These are phyloP conservation scores for Anagrus nilaparvatae DNA, from an alignment of 1,140 invertebrate genomes.

Conservation along the genomic window DNA sequence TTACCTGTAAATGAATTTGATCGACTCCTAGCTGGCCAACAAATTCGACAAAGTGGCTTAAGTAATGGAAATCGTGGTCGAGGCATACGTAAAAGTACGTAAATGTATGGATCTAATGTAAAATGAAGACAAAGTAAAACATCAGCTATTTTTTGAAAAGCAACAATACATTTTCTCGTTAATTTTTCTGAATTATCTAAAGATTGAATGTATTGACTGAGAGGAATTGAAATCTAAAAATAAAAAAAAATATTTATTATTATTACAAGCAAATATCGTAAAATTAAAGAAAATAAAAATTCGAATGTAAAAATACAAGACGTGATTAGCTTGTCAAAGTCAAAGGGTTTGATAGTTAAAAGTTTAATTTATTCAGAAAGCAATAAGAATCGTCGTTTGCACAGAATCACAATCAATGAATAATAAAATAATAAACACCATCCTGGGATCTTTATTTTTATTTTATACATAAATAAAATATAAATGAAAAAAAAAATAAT, in stretches of 20 bases:
- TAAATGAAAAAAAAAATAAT: conserved; percentile 1
- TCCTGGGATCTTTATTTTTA: no score
- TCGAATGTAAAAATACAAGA: no score
- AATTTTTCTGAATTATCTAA: conserved; percentile 18
- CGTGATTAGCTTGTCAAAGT: no score
- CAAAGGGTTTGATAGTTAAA: no score
- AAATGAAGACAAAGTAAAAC: conserved; percentile 72
- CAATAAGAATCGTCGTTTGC: no score
- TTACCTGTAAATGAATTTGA: conserved; percentile 34
- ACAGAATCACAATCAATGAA: no score
- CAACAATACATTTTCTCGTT: conserved; percentile 23
- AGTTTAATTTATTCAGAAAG: no score
- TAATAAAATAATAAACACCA: no score
- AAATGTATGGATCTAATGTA: conserved; percentile 70
- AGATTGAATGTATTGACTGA: conserved; percentile 44
- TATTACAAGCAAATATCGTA: no score
- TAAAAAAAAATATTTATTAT: no score
- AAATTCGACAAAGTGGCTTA: conserved; percentile 33
- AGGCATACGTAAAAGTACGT: conserved; percentile 56
- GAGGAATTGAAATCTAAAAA: conserved; percentile 57
- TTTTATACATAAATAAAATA: no score
- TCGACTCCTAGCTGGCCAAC: conserved; percentile 32
- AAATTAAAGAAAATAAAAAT: no score
- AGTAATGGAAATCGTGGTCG: conserved; percentile 31
- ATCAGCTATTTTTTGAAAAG: conserved; percentile 54